Conservation (phyloP, 2,113 vertebrate species). For the Conger conger region DNA sequence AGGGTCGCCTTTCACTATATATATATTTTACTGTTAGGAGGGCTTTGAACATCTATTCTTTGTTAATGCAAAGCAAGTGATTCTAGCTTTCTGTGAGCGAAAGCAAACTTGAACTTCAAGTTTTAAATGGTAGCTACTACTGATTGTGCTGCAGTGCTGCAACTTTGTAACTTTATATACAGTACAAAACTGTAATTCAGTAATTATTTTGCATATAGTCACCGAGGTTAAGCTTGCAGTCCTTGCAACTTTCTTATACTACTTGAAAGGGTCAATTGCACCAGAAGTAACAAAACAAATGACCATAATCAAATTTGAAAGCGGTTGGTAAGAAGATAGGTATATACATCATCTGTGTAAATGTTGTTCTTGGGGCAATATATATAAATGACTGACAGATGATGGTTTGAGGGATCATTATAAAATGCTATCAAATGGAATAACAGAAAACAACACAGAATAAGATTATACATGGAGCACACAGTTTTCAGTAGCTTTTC, state of each 20-base stretch:
- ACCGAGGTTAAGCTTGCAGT: constrained; percentile 34
- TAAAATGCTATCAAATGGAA: not conserved
- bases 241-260: constrained; percentile 26
- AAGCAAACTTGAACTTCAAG: constrained; percentile 9
- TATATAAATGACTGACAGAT: not conserved
- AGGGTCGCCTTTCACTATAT: not conserved
- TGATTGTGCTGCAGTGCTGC: constrained; percentile 70
- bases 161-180: constrained; percentile 47
- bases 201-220: constrained; percentile 51
- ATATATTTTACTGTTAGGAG: not conserved
- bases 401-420: not conserved
- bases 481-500: not conserved
- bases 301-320: not conserved
- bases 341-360: not conserved
- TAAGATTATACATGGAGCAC: not conserved
- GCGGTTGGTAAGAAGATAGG: too few relatives aligned
- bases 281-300: not conserved
- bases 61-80: constrained; percentile 55
- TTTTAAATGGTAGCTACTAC: constrained; percentile 45
- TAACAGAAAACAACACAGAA: not conserved
- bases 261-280: constrained; percentile 32
- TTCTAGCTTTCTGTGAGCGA: constrained; percentile 39
- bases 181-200: constrained; percentile 42
- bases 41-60: constrained; percentile 32
- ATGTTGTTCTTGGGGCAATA: not conserved